Base-by-base conservation (phyloP, 1,140 invertebrate species). In the Ptiloglossa arizonensis region DNA sequence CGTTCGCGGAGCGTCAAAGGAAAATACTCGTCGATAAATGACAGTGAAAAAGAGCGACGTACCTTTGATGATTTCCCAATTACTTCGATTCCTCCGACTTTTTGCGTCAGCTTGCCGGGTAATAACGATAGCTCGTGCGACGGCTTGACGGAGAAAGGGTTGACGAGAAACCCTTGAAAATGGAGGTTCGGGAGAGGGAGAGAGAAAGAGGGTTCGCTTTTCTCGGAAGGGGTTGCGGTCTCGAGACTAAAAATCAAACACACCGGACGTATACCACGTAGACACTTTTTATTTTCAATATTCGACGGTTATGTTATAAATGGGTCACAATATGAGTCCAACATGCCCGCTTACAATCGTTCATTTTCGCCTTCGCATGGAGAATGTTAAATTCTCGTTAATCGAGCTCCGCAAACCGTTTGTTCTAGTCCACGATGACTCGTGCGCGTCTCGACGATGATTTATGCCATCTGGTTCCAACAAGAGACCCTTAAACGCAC, bases 221-320 rank as follows among this genome's bases (percentile, higher is more conserved):
- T 22, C n/a, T 9, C 11, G 38, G 24, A 15, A n/a, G 9, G 35
- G n/a, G 66, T 24, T 48, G 41, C 2, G 32, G 29, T 38, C 38
- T 11, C 22, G 2, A 17, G 50, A 17, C 8, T 22, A 17, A 74
- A 24, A 59, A 27, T 1, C 1, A 59, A 8, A 54, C 19, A 69
- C 44, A 50, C 22, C 22, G 17, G 9, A 11, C 50, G 35, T 76
- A 57, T 85, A 85, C 74, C 80, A 87, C 66, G 69, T 85, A 85
- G 70, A 86, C 85, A 86, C 80, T 75, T 78, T 87, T 80, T 83
- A 83, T 83, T 85, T 80, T 70, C 72, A 80, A 68, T 81, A 75
- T 63, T 86, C 85, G 70, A 77, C 64, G 82, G 66, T 83, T 81
- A 78, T 29, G 78, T 81, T 87, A 86, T 75, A 88, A 87, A 88